Base-by-base conservation (phyloP, 2,888 invertebrate species). In the Hermaeophaga mercurialis region DNA sequence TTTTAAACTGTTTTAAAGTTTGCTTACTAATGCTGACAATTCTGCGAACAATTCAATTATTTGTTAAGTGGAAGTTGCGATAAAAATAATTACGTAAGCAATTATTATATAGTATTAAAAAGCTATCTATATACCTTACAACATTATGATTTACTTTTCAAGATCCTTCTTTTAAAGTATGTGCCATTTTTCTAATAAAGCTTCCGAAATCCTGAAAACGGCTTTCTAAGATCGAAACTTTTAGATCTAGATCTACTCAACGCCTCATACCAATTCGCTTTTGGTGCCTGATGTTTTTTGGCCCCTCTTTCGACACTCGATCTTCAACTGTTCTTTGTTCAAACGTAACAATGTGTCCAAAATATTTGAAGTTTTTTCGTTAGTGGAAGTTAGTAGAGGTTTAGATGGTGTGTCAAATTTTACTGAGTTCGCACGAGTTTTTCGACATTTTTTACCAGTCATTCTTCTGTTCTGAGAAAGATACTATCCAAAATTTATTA, bases 271-370 rank as follows among this genome's bases (percentile, higher is more conserved):
- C 87, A 87, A 81, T 81, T 87, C 86, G 66, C 80, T 82, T 79
- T 86, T 87, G 81, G 84, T 87, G 75, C 87, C 87, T 63, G 84
- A 81, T 41, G 84, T 82, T 74, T 85, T 85, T 76, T 85, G 85
- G 66, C 87, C 87, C 70, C 86, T 78, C 79, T 84, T 85, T 66
- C 85, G 80, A 80, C 86, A 86, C 75, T 87, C 86, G 54, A 80
- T 79, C 69, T 86, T 84, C 64, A 87, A 80, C 74, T 87, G 86
- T 73, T 87, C 86, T 80, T 87, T 87, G 72, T 82, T 86, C 81
- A 86, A 82, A 62, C 81, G 78, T 71, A 85, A 78, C 73, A 86
- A 78, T 70, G 81, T 73, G 48, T 74, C 74, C 58, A 67, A 56
- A 47, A 68, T 64, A 54, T 58, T 47, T 43, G 58, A 52, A 28